phyloP scores from a whole-genome alignment of 2,888 invertebrate genomes.

The Clitarchus hookeri region DNA sequence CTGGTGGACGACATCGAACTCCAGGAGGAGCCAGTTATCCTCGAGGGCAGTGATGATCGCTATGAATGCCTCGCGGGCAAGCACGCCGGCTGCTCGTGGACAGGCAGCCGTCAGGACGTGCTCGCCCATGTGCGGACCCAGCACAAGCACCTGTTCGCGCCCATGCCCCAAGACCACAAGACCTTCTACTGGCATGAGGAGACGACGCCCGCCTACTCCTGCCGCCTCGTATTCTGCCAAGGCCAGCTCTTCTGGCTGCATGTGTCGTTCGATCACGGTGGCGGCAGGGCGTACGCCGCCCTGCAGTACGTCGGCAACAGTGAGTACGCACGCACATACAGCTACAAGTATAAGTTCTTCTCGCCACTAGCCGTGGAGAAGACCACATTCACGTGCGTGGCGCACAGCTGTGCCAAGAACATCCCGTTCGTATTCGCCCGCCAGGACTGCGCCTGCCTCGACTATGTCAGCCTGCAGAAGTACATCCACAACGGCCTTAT shows the following conservation, averaged over 20 bases:
- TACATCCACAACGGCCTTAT: background rate
- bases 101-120: background rate
- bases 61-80: background rate
- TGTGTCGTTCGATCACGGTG: background rate
- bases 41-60: background rate
- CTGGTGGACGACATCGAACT: background rate
- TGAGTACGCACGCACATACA: background rate
- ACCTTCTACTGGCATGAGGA: background rate
- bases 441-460: background rate
- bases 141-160: background rate
- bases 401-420: background rate
- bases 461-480: background rate
- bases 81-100: background rate
- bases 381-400: background rate
- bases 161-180: background rate
- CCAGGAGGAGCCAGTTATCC: background rate
- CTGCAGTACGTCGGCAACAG: background rate
- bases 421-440: background rate
- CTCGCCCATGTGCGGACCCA: background rate
- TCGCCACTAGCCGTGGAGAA: background rate
- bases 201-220: background rate
- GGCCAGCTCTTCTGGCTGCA: background rate
- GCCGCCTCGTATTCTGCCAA: background rate
- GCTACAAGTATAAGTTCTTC: background rate
- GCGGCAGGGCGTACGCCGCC: background rate